Conservation (phyloP, 2,797 vertebrate species). For the Muscicapa comitata region DNA sequence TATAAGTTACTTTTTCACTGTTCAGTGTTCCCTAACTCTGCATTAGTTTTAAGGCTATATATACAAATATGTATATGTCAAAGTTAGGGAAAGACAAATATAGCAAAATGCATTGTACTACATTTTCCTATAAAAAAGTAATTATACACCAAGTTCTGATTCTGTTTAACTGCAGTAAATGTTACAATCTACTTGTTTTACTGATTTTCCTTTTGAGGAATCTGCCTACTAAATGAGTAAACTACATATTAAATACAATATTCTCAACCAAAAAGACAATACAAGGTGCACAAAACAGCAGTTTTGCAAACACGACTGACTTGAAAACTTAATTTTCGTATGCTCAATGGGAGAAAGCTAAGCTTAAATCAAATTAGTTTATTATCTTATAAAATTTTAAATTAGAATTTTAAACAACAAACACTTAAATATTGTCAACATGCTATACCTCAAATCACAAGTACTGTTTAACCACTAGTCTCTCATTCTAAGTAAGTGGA, state of each 20-base stretch:
- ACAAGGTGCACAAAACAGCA: slow-evolving; percentile 76
- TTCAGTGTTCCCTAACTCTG: slow-evolving; percentile 73
- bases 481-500: slow-evolving; percentile 67
- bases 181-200: slow-evolving; percentile 73
- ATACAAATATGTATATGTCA: slow-evolving; percentile 77
- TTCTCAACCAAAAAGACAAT: slow-evolving; percentile 70
- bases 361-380: slow-evolving; percentile 74
- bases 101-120: slow-evolving; percentile 70
- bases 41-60: slow-evolving; percentile 79
- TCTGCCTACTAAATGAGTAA: slow-evolving; percentile 73
- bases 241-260: slow-evolving; percentile 71
- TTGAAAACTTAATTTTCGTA: slow-evolving; percentile 69
- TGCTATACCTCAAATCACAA: slow-evolving; percentile 80
- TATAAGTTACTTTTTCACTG: slow-evolving; percentile 73
- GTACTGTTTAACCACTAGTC: slow-evolving; percentile 76
- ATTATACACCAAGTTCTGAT: slow-evolving; percentile 71
- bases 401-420: slow-evolving; percentile 73
- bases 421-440: slow-evolving; percentile 78
- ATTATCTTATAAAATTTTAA: slow-evolving; percentile 72
- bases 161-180: slow-evolving; percentile 64
- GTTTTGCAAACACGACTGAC: slow-evolving; percentile 73
- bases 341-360: slow-evolving; percentile 69
- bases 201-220: slow-evolving; percentile 71
- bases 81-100: slow-evolving; percentile 72
- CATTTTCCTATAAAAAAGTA: slow-evolving; percentile 72